A percentile compares a stretch with the other conserved stretches of the same genome.
Evolutionary conservation across 2,797 vertebrate genomes (phyloP).

Genomic region (Yasuhikotakia modesta): DNA sequence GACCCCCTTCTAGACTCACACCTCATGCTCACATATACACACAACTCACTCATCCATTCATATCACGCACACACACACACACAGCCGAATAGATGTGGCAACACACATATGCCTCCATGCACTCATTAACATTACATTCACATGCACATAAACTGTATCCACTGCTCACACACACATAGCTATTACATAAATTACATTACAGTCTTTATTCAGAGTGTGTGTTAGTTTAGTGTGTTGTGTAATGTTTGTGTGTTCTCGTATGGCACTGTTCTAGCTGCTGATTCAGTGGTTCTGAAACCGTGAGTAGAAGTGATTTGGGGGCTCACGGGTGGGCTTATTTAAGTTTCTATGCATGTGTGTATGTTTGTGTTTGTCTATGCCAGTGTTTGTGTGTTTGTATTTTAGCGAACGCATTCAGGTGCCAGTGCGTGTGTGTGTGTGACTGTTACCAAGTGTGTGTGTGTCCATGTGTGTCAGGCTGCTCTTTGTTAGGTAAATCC

Average conservation of each 20-base stretch:
- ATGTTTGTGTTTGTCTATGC: conserved; percentile 22
- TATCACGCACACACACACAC: conserved; percentile 64
- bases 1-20: conserved; percentile 75
- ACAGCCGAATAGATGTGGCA: conserved; percentile 28
- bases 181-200: conserved; percentile 16
- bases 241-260: conserved; percentile 26
- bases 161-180: conserved; percentile 35
- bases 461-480: conserved; percentile 64
- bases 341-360: conserved; percentile 39
- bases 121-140: conserved; percentile 28
- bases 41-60: conserved; percentile 72
- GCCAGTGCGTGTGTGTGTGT: conserved; percentile 27
- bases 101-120: conserved; percentile 13
- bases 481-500: conserved; percentile 82
- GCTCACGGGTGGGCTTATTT: conserved; percentile 45
- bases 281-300: conserved; percentile 65
- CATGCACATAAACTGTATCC: background rate
- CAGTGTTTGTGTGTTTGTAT: conserved; percentile 39
- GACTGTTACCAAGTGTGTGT: conserved; percentile 35
- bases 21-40: conserved; percentile 76
- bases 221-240: conserved; percentile 43
- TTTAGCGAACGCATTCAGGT: conserved; percentile 33
- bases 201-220: conserved; percentile 30
- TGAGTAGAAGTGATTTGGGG: conserved; percentile 23
- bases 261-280: conserved; percentile 59